A percentile compares a stretch with the other conserved stretches of the same genome.
Conservation (phyloP, 2,888 invertebrate genomes). For the Plutella xylostella region DNA sequence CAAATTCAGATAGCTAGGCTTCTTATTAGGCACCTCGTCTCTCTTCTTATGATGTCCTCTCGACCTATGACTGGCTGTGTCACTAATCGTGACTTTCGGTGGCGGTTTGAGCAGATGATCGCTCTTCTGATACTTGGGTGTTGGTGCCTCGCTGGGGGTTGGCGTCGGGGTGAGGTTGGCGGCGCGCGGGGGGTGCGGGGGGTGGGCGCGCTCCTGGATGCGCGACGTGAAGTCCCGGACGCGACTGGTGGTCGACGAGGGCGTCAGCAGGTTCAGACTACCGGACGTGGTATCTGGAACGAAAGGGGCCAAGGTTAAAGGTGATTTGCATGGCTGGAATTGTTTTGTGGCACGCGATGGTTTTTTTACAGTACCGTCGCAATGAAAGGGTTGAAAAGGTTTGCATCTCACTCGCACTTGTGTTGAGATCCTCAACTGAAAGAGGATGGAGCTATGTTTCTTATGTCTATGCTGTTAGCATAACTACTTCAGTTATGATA, state of each 20-base stretch:
- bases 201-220: constrained; percentile 64
- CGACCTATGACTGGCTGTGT: constrained; percentile 47
- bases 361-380: too few relatives aligned
- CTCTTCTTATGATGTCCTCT: constrained; percentile 49
- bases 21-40: constrained; percentile 67
- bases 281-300: constrained; percentile 71
- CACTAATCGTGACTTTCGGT: constrained; percentile 42
- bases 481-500: too few relatives aligned
- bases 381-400: neutral
- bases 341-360: neutral
- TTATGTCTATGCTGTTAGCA: too few relatives aligned
- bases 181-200: constrained; percentile 33
- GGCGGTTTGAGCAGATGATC: constrained; percentile 56
- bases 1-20: constrained; percentile 89
- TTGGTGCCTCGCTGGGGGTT: constrained; percentile 28
- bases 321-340: too few relatives aligned
- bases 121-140: constrained; percentile 12
- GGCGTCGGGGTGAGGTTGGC: constrained; percentile 34
- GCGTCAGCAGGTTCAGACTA: constrained; percentile 72
- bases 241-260: constrained; percentile 70
- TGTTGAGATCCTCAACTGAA: neutral
- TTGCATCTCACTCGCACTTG: neutral
- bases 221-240: constrained; percentile 71
- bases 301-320: too few relatives aligned
- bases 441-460: too few relatives aligned